These are phyloP conservation scores for Dynastes grantii DNA, from an alignment of 2,888 invertebrate genomes.

Conservation along the genomic window DNA sequence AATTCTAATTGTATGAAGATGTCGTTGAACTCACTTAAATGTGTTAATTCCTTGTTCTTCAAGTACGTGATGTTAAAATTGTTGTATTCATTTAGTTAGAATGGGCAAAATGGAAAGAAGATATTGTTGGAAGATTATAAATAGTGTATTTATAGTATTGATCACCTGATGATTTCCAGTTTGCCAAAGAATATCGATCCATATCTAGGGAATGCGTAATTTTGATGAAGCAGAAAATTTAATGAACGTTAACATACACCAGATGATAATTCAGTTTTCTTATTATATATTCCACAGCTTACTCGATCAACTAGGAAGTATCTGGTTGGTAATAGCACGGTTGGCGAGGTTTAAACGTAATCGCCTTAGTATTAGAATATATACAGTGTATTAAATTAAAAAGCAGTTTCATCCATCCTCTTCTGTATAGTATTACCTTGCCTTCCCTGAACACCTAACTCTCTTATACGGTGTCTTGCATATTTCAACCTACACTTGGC, in stretches of 20 bases:
- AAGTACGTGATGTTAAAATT: not conserved
- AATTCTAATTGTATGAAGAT: constrained; percentile 4
- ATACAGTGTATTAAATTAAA: constrained; percentile 45
- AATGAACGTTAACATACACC: constrained; percentile 21
- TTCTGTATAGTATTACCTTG: constrained; percentile 43
- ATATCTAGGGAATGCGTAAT: constrained; percentile 8
- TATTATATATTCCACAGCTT: constrained; percentile 31
- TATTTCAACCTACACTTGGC: constrained; percentile 11
- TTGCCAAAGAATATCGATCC: constrained; percentile 9
- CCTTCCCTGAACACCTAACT: constrained; percentile 1
- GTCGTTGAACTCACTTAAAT: constrained; percentile 19
- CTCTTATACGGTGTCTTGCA: no score
- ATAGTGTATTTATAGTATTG: not conserved
- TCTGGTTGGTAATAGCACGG: constrained; percentile 34
- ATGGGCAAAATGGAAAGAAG: not conserved
- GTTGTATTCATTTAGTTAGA: not conserved
- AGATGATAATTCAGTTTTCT: constrained; percentile 21
- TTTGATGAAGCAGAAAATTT: constrained; percentile 36
- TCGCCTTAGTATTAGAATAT: constrained; percentile 48
- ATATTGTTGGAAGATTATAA: constrained; percentile 1
- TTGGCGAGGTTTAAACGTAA: constrained; percentile 38
- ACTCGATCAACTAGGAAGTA: constrained; percentile 42
- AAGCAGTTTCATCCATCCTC: constrained; percentile 38
- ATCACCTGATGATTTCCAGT: not conserved
- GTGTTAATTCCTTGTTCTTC: constrained; percentile 13